Percentiles rank a stretch among this genome's conserved stretches.
These are phyloP conservation scores for Tetrapedia diversipes DNA, from an alignment of 2,888 invertebrate genomes.

Conservation along the genomic window DNA sequence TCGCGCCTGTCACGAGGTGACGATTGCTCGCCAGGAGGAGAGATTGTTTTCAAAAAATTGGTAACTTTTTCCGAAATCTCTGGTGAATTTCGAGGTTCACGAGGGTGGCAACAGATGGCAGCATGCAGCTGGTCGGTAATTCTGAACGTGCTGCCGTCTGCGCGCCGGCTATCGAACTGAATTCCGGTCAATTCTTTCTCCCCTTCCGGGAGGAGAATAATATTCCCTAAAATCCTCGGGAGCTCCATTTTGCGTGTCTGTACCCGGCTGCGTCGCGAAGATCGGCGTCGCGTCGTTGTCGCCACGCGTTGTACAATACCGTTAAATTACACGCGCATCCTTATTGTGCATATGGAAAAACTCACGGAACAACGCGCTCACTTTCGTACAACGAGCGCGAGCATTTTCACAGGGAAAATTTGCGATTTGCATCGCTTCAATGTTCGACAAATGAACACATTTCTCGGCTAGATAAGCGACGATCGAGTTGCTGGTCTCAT, in stretches of 20 bases:
- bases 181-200: conserved; percentile 69
- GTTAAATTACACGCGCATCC: conserved; percentile 31
- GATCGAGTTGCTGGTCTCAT: conserved; percentile 28
- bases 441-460: conserved; percentile 43
- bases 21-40: background rate
- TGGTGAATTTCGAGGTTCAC: conserved; percentile 38
- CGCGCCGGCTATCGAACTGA: conserved; percentile 68
- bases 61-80: conserved; percentile 38
- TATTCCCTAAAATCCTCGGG: conserved; percentile 21
- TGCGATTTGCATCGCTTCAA: conserved; percentile 53
- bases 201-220: conserved; percentile 33
- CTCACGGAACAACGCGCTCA: conserved; percentile 31
- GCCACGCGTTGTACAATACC: conserved; percentile 28
- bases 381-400: background rate
- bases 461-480: conserved; percentile 41
- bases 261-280: conserved; percentile 20
- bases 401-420: conserved; percentile 37
- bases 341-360: conserved; percentile 25
- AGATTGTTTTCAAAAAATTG: conserved; percentile 13
- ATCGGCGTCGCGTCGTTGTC: conserved; percentile 30
- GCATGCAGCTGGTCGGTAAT: conserved; percentile 78
- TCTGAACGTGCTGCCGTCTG: conserved; percentile 80
- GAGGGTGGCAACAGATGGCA: conserved; percentile 76
- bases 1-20: rapidly evolving
- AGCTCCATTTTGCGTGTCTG: conserved; percentile 43